phyloP scores from a whole-genome alignment of 2,797 vertebrate genomes.

The Phoxinus dragarum region DNA sequence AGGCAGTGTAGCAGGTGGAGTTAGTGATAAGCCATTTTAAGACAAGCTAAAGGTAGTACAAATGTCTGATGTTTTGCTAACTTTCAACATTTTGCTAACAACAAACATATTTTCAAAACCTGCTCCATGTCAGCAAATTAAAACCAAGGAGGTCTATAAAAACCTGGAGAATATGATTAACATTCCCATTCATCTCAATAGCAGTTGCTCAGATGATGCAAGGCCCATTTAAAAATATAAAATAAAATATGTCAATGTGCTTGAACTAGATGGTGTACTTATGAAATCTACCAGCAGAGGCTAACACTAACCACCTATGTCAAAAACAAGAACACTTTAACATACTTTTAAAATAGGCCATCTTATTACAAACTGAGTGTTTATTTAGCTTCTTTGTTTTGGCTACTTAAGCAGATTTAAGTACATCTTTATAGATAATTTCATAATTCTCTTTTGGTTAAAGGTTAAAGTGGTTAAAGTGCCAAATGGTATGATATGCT shows the following conservation, averaged over 20 bases:
- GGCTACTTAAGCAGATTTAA: background rate
- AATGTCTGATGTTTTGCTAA: background rate
- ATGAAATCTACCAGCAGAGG: constrained; percentile 5
- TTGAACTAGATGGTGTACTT: background rate
- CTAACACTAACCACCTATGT: background rate
- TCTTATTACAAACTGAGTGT: background rate
- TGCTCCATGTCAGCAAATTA: background rate
- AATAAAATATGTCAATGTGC: background rate
- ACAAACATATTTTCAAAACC: background rate
- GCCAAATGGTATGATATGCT: background rate
- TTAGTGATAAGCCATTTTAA: background rate
- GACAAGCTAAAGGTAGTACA: background rate
- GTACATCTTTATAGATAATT: background rate
- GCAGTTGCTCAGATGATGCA: background rate
- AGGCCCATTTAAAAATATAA: background rate
- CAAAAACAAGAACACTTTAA: background rate
- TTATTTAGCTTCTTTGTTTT: background rate
- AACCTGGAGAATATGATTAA: background rate
- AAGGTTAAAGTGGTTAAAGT: too few species aligned
- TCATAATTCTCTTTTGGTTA: background rate
- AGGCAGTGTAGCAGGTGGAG: background rate
- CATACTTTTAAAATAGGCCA: background rate
- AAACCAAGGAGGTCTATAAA: background rate
- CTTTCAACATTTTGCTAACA: background rate
- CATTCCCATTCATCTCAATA: background rate